Percentiles rank a stretch among this genome's conserved stretches.
phyloP scores from a whole-genome alignment of 2,113 vertebrate species.

The Periophthalmus modestus region DNA sequence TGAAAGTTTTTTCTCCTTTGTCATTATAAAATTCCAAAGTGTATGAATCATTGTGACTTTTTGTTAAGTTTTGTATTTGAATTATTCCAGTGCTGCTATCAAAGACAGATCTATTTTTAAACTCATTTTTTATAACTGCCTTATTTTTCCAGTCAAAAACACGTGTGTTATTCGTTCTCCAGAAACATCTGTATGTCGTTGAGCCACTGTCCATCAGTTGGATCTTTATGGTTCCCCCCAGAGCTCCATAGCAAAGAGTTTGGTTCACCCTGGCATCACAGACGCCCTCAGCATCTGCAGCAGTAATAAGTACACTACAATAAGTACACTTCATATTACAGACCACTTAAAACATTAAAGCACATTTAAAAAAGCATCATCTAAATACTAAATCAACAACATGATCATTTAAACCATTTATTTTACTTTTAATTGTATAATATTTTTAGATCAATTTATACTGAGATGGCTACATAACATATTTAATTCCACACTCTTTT shows the following conservation, averaged over 20 bases:
- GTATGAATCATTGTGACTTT: conserved; percentile 41
- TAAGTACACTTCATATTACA: not conserved
- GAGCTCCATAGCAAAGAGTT: conserved; percentile 52
- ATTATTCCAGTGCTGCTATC: conserved; percentile 28
- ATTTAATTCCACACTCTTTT: not conserved
- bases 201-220: not conserved
- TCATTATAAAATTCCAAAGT: rapidly evolving
- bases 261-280: conserved; percentile 51
- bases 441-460: not conserved
- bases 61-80: conserved; percentile 26
- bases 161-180: rapidly evolving
- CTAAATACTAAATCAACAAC: not conserved
- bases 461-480: not conserved
- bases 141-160: rapidly evolving
- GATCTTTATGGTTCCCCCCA: conserved; percentile 53
- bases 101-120: conserved; percentile 8
- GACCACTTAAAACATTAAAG: not conserved
- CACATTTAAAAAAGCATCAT: not conserved
- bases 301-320: not conserved
- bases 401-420: not conserved
- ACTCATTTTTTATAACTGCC: rapidly evolving
- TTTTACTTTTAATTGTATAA: not conserved
- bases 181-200: rapidly evolving
- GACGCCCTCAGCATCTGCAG: conserved; percentile 25
- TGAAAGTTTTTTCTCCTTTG: rapidly evolving